Conservation (phyloP, 2,113 vertebrate genomes). For the Mellivora capensis region DNA sequence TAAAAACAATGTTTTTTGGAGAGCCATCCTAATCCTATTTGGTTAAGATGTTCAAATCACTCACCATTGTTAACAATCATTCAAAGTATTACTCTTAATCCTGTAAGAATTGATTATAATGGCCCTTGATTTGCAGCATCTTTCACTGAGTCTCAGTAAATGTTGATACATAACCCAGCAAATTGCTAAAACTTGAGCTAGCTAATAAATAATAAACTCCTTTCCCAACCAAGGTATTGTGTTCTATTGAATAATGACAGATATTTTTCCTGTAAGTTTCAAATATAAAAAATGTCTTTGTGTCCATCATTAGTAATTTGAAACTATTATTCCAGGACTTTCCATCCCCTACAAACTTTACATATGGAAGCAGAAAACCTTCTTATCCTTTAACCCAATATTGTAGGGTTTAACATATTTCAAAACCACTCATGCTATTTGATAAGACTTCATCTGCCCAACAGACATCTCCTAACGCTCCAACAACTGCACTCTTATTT, state of each 20-base stretch:
- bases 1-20: not conserved
- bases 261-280: not conserved
- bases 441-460: not conserved
- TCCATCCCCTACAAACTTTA: not conserved
- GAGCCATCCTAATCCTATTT: not conserved
- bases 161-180: not conserved
- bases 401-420: not conserved
- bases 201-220: not conserved
- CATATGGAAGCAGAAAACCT: not conserved
- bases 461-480: not conserved
- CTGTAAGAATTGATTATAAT: not conserved
- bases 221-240: not conserved
- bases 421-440: not conserved
- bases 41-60: not conserved
- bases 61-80: not conserved
- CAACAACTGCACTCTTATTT: not conserved
- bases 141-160: not conserved
- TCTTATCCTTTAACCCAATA: not conserved
- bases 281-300: not conserved
- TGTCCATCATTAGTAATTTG: not conserved
- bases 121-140: not conserved
- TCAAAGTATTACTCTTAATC: not conserved
- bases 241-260: not conserved
- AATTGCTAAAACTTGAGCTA: not conserved
- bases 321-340: not conserved